Conservation (phyloP, 1,140 invertebrate genomes). For the Geopemphigus sp. region DNA sequence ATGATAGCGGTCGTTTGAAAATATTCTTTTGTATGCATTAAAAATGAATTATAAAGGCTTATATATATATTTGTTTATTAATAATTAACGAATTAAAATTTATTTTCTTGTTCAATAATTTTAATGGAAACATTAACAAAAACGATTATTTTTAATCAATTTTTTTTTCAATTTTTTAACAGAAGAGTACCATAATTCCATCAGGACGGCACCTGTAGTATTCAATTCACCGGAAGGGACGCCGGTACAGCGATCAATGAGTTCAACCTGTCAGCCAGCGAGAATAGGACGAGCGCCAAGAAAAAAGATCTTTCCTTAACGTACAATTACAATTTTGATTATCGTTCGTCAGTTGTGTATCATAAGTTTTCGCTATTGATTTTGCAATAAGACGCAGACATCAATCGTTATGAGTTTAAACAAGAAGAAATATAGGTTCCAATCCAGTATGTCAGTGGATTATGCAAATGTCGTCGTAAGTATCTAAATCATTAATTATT, state of each 20-base stretch:
- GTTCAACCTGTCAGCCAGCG: constrained; percentile 8
- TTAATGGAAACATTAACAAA: neutral
- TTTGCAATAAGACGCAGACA: neutral
- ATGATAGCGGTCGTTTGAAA: too few relatives aligned
- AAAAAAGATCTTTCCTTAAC: constrained; percentile 25
- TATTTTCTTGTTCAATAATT: neutral
- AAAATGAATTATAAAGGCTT: too few relatives aligned
- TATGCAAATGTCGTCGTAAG: constrained; percentile 3
- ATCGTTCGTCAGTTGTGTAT: neutral
- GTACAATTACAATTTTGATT: neutral
- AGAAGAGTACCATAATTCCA: constrained; percentile 12
- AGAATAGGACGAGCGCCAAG: constrained; percentile 42
- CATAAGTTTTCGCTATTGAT: too few relatives aligned
- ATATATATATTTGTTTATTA: too few relatives aligned
- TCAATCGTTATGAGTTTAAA: constrained; percentile 5
- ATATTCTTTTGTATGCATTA: too few relatives aligned
- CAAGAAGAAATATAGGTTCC: neutral
- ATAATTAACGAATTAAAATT: neutral
- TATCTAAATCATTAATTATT: neutral
- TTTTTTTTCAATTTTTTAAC: constrained; percentile 3
- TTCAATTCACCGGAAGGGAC: constrained; percentile 28
- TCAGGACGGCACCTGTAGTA: constrained; percentile 22
- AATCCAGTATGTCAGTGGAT: constrained; percentile 11
- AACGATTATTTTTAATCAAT: neutral
- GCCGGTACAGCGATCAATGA: constrained; percentile 39